Base-by-base conservation (phyloP, 1,140 invertebrate genomes). In the Camponotus pennsylvanicus region DNA sequence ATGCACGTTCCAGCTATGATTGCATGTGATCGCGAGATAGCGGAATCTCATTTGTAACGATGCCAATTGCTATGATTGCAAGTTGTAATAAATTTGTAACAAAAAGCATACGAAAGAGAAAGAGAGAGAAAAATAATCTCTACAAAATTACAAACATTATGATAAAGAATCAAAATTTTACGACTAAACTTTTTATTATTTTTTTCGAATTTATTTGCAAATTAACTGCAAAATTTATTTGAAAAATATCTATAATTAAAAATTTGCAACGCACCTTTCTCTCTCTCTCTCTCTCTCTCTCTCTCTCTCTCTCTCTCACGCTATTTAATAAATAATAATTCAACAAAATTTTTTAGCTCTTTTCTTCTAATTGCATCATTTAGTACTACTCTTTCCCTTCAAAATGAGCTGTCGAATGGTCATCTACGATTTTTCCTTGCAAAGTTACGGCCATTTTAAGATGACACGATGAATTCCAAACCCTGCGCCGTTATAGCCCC, bases 1-100 rank as follows among this genome's bases (percentile, higher is more conserved):
- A 70, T 80, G 34, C 45, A 21, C 34, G 45, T 67, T 67, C 42
- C 42, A 52, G 18, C 42, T 67, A 79, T 69, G 63, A 42, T 67
- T 66, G 77, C 42, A 67, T 70, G 37, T 37, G 64, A 70, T 80
- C 66, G 21, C 37, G 15, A 57, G 78, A 80, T 80, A 70, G 8
- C 49, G 37, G 42, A 49, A 57, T 80, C 66, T 80, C 78, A 80
- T 80, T 80, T 70, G 66, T 70, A 80, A 80, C 78, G 70, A 80
- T 80, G 78, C 78, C 78, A 66, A 80, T 80, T 70, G 64, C 49
- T 70, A 57, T 40, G 34, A 80, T 70, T 37, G 78, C 52, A 52
- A 55, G 13, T n/a, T 49, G 66, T 18, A 70, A 80, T 70, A 80
- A 69, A 70, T 80, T 80, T 57, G 49, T 61, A 61, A 59, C 52